Percentiles rank a stretch among this genome's conserved stretches.
Evolutionary conservation across 2,888 invertebrate genomes (phyloP).

Genomic region (Lissonota sp.): DNA sequence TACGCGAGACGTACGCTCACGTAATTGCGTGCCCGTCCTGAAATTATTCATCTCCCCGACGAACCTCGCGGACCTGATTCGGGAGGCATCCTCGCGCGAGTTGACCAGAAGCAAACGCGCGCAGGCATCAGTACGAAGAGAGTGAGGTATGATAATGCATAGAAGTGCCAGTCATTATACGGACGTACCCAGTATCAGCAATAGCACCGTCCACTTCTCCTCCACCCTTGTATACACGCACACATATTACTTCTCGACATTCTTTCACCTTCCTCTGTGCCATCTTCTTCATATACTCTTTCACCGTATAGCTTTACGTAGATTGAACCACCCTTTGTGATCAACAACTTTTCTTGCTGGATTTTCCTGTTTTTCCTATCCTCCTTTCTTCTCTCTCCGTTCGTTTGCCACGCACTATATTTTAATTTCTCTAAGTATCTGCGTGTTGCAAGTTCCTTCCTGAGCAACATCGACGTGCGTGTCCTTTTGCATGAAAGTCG

Average conservation of each 20-base stretch:
- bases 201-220: too few relatives aligned
- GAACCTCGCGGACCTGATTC: slow-evolving; percentile 74
- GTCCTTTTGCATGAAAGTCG: slow-evolving; percentile 3
- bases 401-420: slow-evolving; percentile 27
- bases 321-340: slow-evolving; percentile 77
- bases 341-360: slow-evolving; percentile 63
- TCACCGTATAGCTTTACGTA: slow-evolving; percentile 69
- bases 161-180: slow-evolving; percentile 83
- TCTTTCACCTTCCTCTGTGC: slow-evolving; percentile 41
- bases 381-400: slow-evolving; percentile 5
- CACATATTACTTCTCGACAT: slow-evolving; percentile 69
- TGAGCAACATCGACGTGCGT: slow-evolving; percentile 14
- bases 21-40: slow-evolving; percentile 83
- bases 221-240: slow-evolving; percentile 38
- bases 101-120: slow-evolving; percentile 72
- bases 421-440: neutral
- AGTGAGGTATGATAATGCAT: slow-evolving; percentile 82
- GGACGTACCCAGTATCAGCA: slow-evolving; percentile 60
- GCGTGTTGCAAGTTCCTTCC: too few relatives aligned
- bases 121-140: slow-evolving; percentile 38
- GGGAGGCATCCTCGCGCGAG: slow-evolving; percentile 69
- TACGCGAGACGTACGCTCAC: slow-evolving; percentile 83
- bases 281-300: slow-evolving; percentile 30
- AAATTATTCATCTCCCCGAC: slow-evolving; percentile 83
- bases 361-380: slow-evolving; percentile 24